Percentiles rank a stretch among this genome's conserved stretches.
Conservation (phyloP, 1,140 invertebrate genomes). For the Campoletis sonorensis region DNA sequence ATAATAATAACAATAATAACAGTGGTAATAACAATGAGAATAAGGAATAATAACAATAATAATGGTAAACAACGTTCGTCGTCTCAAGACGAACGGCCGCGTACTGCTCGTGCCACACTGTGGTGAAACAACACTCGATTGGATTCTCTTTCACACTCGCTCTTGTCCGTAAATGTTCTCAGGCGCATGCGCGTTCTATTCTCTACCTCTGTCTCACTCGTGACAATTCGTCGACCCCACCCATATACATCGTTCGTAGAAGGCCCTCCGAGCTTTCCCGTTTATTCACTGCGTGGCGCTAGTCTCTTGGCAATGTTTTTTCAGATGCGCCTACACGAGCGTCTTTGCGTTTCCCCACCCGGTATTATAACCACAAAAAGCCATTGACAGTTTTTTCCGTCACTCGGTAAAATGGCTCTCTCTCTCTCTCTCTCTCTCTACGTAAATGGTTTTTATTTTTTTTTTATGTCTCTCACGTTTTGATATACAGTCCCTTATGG, state of each 20-base stretch:
- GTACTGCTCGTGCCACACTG: conserved; percentile 20
- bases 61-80: neutral
- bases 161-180: neutral
- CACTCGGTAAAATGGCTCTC: conserved; percentile 8
- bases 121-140: conserved; percentile 5
- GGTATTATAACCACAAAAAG: neutral
- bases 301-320: neutral
- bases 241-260: conserved; percentile 23
- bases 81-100: neutral
- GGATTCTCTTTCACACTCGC: neutral
- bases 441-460: neutral
- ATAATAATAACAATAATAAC: neutral
- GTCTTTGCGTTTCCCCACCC: neutral
- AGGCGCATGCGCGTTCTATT: conserved; percentile 60
- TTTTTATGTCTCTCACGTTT: neutral
- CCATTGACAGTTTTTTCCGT: neutral
- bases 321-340: neutral
- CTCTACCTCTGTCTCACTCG: conserved; percentile 49
- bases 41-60: too few relatives aligned
- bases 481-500: neutral
- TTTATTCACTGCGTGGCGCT: neutral
- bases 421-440: neutral
- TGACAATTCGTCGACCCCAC: conserved; percentile 16
- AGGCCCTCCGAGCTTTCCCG: neutral
- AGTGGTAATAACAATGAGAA: neutral